Evolutionary conservation across 2,797 vertebrate species (phyloP).

Genomic region (Falco rusticolus): DNA sequence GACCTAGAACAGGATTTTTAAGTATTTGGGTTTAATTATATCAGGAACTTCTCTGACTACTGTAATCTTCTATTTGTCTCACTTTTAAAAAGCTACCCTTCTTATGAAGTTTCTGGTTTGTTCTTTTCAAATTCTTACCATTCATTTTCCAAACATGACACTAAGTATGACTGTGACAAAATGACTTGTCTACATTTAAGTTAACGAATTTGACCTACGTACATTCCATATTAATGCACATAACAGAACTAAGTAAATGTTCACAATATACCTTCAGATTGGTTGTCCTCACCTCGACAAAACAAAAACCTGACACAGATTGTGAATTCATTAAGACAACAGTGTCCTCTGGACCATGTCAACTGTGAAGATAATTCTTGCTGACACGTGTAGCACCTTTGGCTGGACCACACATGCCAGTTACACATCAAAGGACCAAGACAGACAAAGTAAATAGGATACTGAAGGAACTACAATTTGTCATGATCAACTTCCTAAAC

Average conservation of each 20-base stretch:
- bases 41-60: conserved; percentile 60
- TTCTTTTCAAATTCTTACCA: neutral
- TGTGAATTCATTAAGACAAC: neutral
- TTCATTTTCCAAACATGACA: neutral
- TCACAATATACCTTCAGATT: neutral
- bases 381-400: neutral
- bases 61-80: conserved; percentile 71
- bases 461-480: neutral
- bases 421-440: neutral
- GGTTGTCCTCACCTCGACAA: neutral
- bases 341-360: neutral
- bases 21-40: conserved; percentile 79
- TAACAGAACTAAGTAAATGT: neutral
- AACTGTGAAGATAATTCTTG: neutral
- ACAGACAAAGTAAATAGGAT: neutral
- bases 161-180: neutral
- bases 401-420: neutral
- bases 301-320: neutral
- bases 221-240: neutral
- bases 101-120: conserved; percentile 30
- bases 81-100: conserved; percentile 27
- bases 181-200: neutral
- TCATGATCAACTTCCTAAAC: neutral
- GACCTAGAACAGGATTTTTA: conserved; percentile 82
- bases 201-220: neutral